These are phyloP conservation scores for Todiramphus saurophagus DNA, from an alignment of 2,113 vertebrate genomes.

Conservation along the genomic window DNA sequence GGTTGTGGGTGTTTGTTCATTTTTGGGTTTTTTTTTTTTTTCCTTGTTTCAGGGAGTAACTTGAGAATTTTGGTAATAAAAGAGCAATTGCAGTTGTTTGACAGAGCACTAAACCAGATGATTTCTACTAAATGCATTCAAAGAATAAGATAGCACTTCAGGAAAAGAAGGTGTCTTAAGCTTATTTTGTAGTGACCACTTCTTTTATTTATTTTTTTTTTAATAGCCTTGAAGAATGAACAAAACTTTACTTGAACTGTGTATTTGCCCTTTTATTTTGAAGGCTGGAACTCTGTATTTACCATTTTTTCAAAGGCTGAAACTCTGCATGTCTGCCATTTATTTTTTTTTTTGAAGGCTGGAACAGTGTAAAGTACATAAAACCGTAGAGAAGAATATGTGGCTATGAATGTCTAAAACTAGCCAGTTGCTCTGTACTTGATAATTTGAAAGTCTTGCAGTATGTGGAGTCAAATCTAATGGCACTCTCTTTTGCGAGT, in stretches of 20 bases:
- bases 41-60: neutral
- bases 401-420: neutral
- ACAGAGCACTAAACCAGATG: neutral
- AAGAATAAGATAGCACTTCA: neutral
- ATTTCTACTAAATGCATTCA: neutral
- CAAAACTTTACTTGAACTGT: neutral
- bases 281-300: neutral
- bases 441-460: neutral
- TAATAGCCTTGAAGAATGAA: neutral
- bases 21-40: too few relatives aligned
- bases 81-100: neutral
- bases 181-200: neutral
- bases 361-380: neutral
- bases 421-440: neutral
- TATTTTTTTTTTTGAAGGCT: neutral
- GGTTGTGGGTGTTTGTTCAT: too few relatives aligned
- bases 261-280: neutral
- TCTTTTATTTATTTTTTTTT: neutral
- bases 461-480: neutral
- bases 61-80: neutral
- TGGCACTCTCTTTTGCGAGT: neutral
- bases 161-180: neutral
- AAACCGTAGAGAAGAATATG: neutral
- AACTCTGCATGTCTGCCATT: neutral
- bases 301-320: neutral